Base-by-base conservation (phyloP, 2,113 vertebrate species). In the Lepus timidus region DNA sequence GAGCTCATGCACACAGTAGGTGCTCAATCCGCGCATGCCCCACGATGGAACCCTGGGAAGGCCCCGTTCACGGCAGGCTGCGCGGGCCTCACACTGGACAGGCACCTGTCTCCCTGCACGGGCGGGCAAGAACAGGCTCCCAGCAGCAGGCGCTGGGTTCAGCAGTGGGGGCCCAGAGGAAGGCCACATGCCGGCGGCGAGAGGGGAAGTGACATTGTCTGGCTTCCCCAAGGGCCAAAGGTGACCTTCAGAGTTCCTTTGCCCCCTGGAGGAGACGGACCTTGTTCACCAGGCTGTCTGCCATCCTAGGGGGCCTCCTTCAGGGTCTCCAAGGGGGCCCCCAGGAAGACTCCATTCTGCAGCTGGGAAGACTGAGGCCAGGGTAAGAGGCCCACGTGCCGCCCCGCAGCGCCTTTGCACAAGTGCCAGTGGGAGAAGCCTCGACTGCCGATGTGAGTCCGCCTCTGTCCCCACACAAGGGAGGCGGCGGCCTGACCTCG, bases 41-140 rank as follows among this genome's bases (percentile, higher is more conserved):
- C 25, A 6, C 9, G 31, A 67, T 9, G 9, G 4, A 29, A 51
- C 1, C 3, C 2, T 16, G 4, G 7, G 23, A 82, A 71, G 52
- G 20, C n/a, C 58, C 49, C 27, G 3, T 9, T 3, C 4, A 23
- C 0, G 1, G 6, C 0, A 0, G 29, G 29, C 27, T 52, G 16
- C 25, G 88, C 52, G n/a, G 7, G 29, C 71, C 33, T 36, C n/a
- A 29, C 19, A 0, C 17, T 6, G 33, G 12, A 22, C 44, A 9
- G 16, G 52, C n/a, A 4, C 0, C 2, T 2, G 22, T 62, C 55
- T 85, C 82, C 82, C 78, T 9, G 0, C 39, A 44, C 39, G 39
- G 39, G 39, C 39, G 39, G 39, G 39, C 39, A 44, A 44, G 39
- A 44, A 44, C 39, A 44, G 39, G 39, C 39, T 44, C 39, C 39